Evolutionary conservation across 2,888 invertebrate species (phyloP), one percentile per base, ranked within the genome.

Genomic region (Stratiomys singularior): DNA sequence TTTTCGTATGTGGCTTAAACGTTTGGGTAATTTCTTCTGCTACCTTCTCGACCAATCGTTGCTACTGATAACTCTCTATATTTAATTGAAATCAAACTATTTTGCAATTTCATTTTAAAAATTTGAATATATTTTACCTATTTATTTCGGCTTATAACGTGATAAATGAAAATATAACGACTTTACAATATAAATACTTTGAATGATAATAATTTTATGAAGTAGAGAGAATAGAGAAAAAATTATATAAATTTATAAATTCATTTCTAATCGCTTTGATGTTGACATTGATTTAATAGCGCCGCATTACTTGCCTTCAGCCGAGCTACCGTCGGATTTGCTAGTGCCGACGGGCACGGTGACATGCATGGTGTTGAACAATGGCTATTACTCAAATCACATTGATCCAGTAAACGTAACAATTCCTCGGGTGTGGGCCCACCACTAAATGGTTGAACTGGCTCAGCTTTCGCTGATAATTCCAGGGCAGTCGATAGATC

Each of bases 361-460:
- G 92, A 93, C 82, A 92, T 90, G 85, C 91, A 93, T 72, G 93
- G 93, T 18, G 93, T 94, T 37, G 93, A 92, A 83, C 91, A 91
- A 82, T 92, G 90, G 80, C 93, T 93, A 85, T 93, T 93, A 84
- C 94, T 94, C 82, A 98, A 90, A 87, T 98, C 98, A 88, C 97
- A 98, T 82, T 97, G 96, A 82, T 98, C 97, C 81, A 99, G 90
- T 80, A 98, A 89, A 30, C 94, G 92, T 82, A 99, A 91, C 80
- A 99, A 89, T 88, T 99, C 98, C 84, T 94, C 93, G 1, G 98
- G 93, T 0, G 93, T 93, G 37, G 98, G 98, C n/a, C 98, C 98
- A 80, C 97, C 97, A 81, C 92, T 92, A 0, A 88, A 88, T 84
- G 89, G 89, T 81, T 88, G 88, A 58, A 89, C 91, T 96, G 60